phyloP scores from a whole-genome alignment of 1,140 invertebrate species.

The Tetramorium simillimum region DNA sequence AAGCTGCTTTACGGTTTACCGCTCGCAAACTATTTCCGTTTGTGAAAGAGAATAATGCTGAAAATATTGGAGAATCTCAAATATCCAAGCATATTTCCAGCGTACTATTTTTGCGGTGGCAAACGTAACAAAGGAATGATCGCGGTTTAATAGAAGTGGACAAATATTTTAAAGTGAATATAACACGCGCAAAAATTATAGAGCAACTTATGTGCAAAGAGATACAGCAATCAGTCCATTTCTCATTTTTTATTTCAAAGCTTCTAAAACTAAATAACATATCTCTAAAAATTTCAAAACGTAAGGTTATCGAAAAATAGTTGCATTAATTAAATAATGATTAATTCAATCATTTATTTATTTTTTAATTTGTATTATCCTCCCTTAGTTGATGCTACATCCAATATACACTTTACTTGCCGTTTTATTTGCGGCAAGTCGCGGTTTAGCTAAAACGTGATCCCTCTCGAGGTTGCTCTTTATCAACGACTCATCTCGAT shows the following conservation, averaged over 20 bases:
- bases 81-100: neutral
- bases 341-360: neutral
- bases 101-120: neutral
- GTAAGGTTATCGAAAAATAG: neutral
- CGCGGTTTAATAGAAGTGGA: neutral
- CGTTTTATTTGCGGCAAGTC: neutral
- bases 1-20: constrained; percentile 58
- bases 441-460: neutral
- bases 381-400: neutral
- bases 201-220: neutral
- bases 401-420: neutral
- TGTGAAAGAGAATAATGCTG: constrained; percentile 28
- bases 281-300: neutral
- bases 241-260: neutral
- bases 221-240: neutral
- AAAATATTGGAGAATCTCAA: constrained; percentile 36
- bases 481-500: constrained; percentile 35
- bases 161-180: neutral
- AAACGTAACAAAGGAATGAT: neutral
- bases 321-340: neutral
- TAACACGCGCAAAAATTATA: neutral
- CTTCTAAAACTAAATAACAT: neutral
- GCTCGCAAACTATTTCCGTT: constrained; percentile 1
- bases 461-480: neutral
- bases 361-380: neutral